Evolutionary conservation across 2,888 invertebrate genomes (phyloP).

Genomic region (Eupithecia subumbrata): DNA sequence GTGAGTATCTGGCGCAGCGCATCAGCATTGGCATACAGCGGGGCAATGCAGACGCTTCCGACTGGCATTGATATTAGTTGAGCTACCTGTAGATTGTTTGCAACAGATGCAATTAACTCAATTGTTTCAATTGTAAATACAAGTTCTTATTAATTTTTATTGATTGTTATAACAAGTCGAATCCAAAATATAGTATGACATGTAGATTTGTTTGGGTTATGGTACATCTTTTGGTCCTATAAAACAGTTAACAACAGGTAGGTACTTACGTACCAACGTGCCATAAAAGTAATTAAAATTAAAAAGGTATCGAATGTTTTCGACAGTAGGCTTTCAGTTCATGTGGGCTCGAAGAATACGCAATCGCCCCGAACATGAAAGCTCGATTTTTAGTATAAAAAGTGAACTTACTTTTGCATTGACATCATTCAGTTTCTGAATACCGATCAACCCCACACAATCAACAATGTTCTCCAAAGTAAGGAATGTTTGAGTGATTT

Average conservation of each 20-base stretch:
- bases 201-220: not conserved
- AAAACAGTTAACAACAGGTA: not conserved
- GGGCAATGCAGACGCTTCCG: too few relatives aligned
- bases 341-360: conserved; percentile 32
- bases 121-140: too few relatives aligned
- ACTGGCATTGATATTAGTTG: too few relatives aligned
- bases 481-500: conserved; percentile 39
- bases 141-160: too few relatives aligned
- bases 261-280: not conserved
- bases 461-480: conserved; percentile 62
- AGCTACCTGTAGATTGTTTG: too few relatives aligned
- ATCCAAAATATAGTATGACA: not conserved
- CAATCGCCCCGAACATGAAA: conserved; percentile 34
- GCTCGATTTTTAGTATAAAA: conserved; percentile 59
- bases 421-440: conserved; percentile 55
- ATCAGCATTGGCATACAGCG: too few relatives aligned
- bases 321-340: conserved; percentile 11
- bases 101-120: too few relatives aligned
- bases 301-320: conserved; percentile 13
- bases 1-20: too few relatives aligned
- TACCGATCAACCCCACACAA: conserved; percentile 48
- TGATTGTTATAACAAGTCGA: too few relatives aligned
- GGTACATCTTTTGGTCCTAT: not conserved
- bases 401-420: conserved; percentile 44
- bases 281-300: not conserved